Evolutionary conservation across 35 echinoderm and acorn worm genomes (phyloP), one percentile per base, ranked within the genome.

Genomic region (Stichopus chloronotus): DNA sequence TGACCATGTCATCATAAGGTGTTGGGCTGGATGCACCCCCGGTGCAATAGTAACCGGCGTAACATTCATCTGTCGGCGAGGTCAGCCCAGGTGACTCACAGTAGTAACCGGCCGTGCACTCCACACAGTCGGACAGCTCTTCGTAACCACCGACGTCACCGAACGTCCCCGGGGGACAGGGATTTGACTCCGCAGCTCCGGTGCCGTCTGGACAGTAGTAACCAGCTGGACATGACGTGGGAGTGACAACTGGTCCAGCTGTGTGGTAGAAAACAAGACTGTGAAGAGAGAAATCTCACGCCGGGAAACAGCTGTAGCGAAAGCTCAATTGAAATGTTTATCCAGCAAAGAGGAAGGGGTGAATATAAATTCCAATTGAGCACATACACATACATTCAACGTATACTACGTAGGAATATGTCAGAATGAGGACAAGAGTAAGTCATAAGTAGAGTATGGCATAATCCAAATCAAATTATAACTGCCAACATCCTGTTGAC

Each of bases 191-290:
- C 20, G 72, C 92, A 25, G 90, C 53, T 52, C 93, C 91, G 4
- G 97, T 99, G 23, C 97, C 95, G 8, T 80, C 88, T 5, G 97
- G 95, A 76, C 97, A 99, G 93, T 95, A 99, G 94, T 99, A 99
- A 54, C 97, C 97, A 20, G 74, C 86, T 1, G 97, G 97, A 69
- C 97, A 99, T 25, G 84, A 57, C 25, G 59, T 55, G 16, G 97
- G 96, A 21, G 76, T 94, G 22, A 84, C 60, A 4, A 98, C 94
- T 5, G 96, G 96, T 13, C 96, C 96, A 69, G 78, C 96, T 98
- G 79, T 54, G 52, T 81, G 78, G 78, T 81, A 81, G 8, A 81
- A 5, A 81, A 24, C 12, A 81, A 6, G 78, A 21, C 2, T 21
- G 13, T 43, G 30, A 43, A 43, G 30, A 43, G 30, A 43, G n/a